phyloP scores from a whole-genome alignment of 2,888 invertebrate species.

The Acrobasis suavella region DNA sequence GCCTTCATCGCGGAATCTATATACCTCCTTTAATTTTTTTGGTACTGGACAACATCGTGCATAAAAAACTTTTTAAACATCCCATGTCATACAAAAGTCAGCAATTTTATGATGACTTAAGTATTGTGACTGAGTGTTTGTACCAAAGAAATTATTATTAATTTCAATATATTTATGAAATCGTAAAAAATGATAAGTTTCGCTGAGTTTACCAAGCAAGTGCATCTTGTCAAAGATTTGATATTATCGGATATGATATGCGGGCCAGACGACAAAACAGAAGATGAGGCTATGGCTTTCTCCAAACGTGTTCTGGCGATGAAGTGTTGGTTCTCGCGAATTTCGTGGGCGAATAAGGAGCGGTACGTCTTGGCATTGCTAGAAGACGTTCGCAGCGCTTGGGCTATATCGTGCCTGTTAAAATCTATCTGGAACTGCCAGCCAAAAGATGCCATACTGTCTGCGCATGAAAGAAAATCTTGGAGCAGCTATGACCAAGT shows the following conservation, averaged over 20 bases:
- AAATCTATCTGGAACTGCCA: conserved; percentile 72
- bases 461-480: conserved; percentile 20
- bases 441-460: conserved; percentile 51
- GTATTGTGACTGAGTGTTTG: too few species aligned
- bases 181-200: conserved; percentile 43
- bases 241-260: conserved; percentile 63
- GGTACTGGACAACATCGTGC: too few species aligned
- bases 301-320: conserved; percentile 54
- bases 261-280: conserved; percentile 40
- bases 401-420: conserved; percentile 64
- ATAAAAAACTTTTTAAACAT: too few species aligned
- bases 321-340: conserved; percentile 63
- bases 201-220: conserved; percentile 58
- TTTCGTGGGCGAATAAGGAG: conserved; percentile 66
- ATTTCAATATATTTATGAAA: too few species aligned
- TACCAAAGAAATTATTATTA: too few species aligned
- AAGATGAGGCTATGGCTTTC: conserved; percentile 46
- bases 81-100: too few species aligned
- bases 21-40: too few species aligned
- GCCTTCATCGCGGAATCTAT: too few species aligned
- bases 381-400: conserved; percentile 56
- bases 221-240: conserved; percentile 61
- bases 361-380: conserved; percentile 56
- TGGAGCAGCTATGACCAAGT: conserved; percentile 66
- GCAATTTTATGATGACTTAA: too few species aligned